Evolutionary conservation across 2,888 invertebrate genomes (phyloP).

Genomic region (Hydrotaea cyrtoneurina): DNA sequence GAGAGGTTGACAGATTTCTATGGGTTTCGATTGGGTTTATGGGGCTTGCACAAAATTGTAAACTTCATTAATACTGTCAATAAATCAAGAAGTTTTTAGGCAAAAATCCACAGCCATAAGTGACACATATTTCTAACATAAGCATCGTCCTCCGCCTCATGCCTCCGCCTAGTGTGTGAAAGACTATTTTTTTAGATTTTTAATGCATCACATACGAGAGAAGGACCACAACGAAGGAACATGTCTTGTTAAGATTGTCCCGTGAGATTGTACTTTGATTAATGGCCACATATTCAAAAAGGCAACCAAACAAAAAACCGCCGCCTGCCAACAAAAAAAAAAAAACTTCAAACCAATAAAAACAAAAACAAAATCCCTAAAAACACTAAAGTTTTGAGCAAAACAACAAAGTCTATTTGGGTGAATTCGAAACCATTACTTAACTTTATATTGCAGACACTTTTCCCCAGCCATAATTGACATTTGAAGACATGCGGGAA

Average conservation of each 20-base stretch:
- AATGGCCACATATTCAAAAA: slow-evolving; percentile 71
- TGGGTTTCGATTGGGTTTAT: neutral
- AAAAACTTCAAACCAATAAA: slow-evolving; percentile 4
- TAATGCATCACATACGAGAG: neutral
- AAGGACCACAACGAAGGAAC: slow-evolving; percentile 17
- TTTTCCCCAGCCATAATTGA: slow-evolving; percentile 4
- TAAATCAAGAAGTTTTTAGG: slow-evolving; percentile 54
- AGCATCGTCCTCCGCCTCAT: neutral
- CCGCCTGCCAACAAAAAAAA: neutral
- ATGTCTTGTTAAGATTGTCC: slow-evolving; percentile 73
- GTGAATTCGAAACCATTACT: slow-evolving; percentile 4
- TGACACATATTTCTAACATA: slow-evolving; percentile 23
- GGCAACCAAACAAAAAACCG: neutral
- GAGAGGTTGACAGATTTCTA: neutral
- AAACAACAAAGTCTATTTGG: neutral
- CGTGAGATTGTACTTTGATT: slow-evolving; percentile 79
- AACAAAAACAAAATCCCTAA: slow-evolving; percentile 39
- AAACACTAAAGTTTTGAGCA: slow-evolving; percentile 47
- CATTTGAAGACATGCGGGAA: neutral
- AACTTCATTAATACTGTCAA: slow-evolving; percentile 61
- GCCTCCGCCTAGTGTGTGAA: neutral
- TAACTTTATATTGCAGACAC: neutral
- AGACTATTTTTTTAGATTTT: neutral
- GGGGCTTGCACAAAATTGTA: slow-evolving; percentile 16
- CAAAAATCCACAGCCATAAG: slow-evolving; percentile 31